These are phyloP conservation scores for Ichneumoninae sp. DNA, from an alignment of 2,888 invertebrate genomes.

Conservation along the genomic window DNA sequence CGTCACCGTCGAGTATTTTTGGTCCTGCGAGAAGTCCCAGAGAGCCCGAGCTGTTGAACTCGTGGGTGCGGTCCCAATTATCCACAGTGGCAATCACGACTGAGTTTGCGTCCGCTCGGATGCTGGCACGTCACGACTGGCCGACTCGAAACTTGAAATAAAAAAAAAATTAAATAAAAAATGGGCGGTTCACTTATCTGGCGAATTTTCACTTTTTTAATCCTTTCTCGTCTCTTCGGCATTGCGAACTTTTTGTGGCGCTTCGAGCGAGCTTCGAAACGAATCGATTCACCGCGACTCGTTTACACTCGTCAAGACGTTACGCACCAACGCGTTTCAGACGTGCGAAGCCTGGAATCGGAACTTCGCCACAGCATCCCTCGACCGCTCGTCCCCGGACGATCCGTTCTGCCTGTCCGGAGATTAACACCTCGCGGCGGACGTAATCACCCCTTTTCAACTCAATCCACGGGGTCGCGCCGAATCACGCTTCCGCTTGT, in stretches of 20 bases:
- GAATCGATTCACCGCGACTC: slow-evolving; percentile 76
- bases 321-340: slow-evolving; percentile 40
- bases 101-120: slow-evolving; percentile 2
- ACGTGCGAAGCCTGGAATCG: background rate
- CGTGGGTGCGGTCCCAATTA: slow-evolving; percentile 78
- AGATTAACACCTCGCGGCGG: slow-evolving; percentile 28
- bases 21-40: slow-evolving; percentile 25
- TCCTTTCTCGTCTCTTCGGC: slow-evolving; percentile 6
- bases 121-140: slow-evolving; percentile 12
- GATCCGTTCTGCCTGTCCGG: slow-evolving; percentile 43
- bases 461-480: slow-evolving; percentile 15
- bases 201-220: slow-evolving; percentile 49
- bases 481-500: background rate
- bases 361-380: slow-evolving; percentile 4
- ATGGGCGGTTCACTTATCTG: slow-evolving; percentile 3
- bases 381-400: background rate
- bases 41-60: slow-evolving; percentile 47
- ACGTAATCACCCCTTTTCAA: slow-evolving; percentile 36
- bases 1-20: slow-evolving; percentile 36
- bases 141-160: slow-evolving; percentile 21
- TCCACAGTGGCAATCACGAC: slow-evolving; percentile 75
- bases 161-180: slow-evolving; percentile 44
- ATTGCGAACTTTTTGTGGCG: slow-evolving; percentile 48
- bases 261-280: slow-evolving; percentile 64
- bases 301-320: slow-evolving; percentile 72